phyloP scores from a whole-genome alignment of 23 tunicate genomes.

The Clavelina lepadiformis region DNA sequence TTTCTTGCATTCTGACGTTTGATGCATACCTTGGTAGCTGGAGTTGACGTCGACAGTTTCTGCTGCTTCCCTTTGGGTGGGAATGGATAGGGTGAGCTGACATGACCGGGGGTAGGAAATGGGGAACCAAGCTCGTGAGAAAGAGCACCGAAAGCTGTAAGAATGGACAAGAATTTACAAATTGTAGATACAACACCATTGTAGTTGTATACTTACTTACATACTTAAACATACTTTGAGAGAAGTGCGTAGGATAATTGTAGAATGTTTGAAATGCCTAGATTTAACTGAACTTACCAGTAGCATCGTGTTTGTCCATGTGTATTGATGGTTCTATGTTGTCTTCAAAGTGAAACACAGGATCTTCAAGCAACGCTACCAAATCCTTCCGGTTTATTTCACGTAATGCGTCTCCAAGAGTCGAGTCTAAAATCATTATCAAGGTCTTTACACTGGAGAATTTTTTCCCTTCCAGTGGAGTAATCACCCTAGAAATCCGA shows the following conservation, averaged over 20 bases:
- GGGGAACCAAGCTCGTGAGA: constrained; percentile 83
- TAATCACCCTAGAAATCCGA: too few species aligned
- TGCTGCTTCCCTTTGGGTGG: constrained; percentile 1
- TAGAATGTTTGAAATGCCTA: too few species aligned
- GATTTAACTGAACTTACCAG: too few species aligned
- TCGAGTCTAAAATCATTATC: too few species aligned
- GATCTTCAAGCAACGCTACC: constrained; percentile 17
- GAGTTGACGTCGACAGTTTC: constrained; percentile 14
- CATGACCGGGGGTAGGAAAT: constrained; percentile 27
- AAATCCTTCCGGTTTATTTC: constrained; percentile 32
- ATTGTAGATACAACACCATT: background rate
- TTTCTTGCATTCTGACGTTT: too few species aligned
- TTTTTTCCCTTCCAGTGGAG: too few species aligned
- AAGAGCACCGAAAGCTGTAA: constrained; percentile 62
- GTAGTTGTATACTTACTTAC: background rate
- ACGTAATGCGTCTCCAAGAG: too few species aligned
- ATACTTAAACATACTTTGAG: too few species aligned
- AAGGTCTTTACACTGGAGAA: too few species aligned
- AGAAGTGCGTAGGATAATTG: too few species aligned
- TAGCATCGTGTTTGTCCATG: constrained; percentile 18
- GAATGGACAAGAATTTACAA: background rate
- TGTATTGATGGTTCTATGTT: constrained; percentile 19
- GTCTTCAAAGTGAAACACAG: too few species aligned
- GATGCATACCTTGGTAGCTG: constrained; percentile 33
- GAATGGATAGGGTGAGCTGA: constrained; percentile 88